Conservation (phyloP, 30 jellyfish, hydroid and myxozoan genomes). For the Haliclystus octoradiatus region DNA sequence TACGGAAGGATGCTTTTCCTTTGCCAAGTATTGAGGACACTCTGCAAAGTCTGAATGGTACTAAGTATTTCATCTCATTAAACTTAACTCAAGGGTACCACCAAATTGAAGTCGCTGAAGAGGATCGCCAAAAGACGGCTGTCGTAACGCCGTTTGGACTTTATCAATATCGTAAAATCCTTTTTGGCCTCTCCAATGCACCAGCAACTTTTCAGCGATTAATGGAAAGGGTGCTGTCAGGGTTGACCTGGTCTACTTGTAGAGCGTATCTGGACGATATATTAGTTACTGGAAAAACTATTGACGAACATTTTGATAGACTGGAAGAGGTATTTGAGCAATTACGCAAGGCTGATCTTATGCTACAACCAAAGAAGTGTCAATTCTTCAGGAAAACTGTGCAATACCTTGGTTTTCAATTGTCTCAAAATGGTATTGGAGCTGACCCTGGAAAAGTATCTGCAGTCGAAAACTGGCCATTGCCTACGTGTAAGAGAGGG, state of each 20-base stretch:
- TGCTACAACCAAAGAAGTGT: constrained; percentile 26
- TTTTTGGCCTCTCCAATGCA: constrained; percentile 46
- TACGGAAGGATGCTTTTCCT: constrained; percentile 44
- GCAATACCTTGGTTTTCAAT: constrained; percentile 16
- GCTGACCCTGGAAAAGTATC: constrained; percentile 18
- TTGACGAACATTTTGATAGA: constrained; percentile 18
- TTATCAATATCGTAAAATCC: constrained; percentile 12
- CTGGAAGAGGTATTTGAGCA: constrained; percentile 11
- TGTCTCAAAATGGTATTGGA: constrained; percentile 7
- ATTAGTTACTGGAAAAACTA: constrained; percentile 2
- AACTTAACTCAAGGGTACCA: constrained; percentile 32
- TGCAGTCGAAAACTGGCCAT: constrained; percentile 24
- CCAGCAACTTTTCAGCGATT: constrained; percentile 47
- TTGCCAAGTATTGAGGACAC: constrained; percentile 37
- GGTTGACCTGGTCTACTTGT: constrained; percentile 26
- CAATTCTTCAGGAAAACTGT: constrained; percentile 24
- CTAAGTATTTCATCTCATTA: constrained; percentile 11
- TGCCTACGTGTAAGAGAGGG: constrained; percentile 7
- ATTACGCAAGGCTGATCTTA: constrained; percentile 19
- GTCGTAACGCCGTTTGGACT: too few species aligned
- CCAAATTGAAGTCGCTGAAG: constrained; percentile 17
- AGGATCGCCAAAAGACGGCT: constrained; percentile 43
- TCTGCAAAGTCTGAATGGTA: constrained; percentile 28
- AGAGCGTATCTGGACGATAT: constrained; percentile 39
- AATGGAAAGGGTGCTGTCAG: constrained; percentile 35